Evolutionary conservation across 2,888 invertebrate genomes (phyloP), one percentile per base, ranked within the genome.

Genomic region (Pristionchus fissidentatus): DNA sequence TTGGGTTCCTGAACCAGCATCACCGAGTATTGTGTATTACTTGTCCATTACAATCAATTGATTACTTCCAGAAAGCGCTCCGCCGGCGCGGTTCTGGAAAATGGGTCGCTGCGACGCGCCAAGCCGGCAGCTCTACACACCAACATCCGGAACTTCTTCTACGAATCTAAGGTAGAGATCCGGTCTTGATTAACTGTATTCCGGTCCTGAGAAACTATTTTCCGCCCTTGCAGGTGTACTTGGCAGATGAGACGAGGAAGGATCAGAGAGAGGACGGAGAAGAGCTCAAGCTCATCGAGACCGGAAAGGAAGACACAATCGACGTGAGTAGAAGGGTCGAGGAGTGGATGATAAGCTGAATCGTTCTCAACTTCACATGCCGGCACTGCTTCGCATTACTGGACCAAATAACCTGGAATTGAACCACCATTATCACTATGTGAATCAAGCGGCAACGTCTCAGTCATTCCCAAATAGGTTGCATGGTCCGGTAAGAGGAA

Each of bases 31-130:
- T n/a, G n/a, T n/a, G n/a, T n/a, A n/a, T n/a, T n/a, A n/a, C n/a
- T n/a, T n/a, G n/a, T n/a, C n/a, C n/a, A n/a, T n/a, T n/a, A n/a
- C n/a, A n/a, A n/a, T n/a, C n/a, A n/a, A n/a, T n/a, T n/a, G n/a
- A n/a, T n/a, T n/a, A n/a, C n/a, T 29, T 32, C 43, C 43, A 70
- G 70, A 41, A 70, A 70, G n/a, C 70, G 70, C 38, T 70, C 70
- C 1, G 26, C n/a, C n/a, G 70, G 70, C 8, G 10, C 41, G 13
- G 8, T 4, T 1, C 41, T 70, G 22, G n/a, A n/a, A n/a, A n/a
- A n/a, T n/a, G n/a, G n/a, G n/a, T n/a, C n/a, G n/a, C 41, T 38
- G 10, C 70, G 26, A 1, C 70, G 70, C 41, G 70, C 70, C 43
- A 70, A 70, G 22, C 70, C 70, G 10, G 5, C 70, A 19, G 41